Evolutionary conservation across 2,113 vertebrate genomes (phyloP), one percentile per base, ranked within the genome.

Genomic region (Odocoileus virginianus): DNA sequence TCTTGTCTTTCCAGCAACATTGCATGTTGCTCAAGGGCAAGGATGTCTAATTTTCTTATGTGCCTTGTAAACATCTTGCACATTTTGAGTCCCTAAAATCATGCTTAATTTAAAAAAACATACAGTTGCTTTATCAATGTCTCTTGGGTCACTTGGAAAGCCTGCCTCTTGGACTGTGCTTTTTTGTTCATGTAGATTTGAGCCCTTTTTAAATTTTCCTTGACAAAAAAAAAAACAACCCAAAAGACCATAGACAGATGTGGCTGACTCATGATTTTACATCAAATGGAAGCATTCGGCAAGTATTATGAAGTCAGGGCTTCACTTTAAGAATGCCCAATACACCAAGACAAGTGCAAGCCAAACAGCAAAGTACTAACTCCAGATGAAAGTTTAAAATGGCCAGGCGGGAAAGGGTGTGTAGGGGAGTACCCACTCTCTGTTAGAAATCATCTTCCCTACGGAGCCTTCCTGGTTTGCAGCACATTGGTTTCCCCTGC

Each of bases 281-380:
- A 0, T 97, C 97, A 96, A 43, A 96, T 33, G 54, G 57, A 74
- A 95, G 84, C 12, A 84, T 74, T 50, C 91, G 85, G 94, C 71
- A 76, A 0, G 58, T 92, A 58, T 94, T 61, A 58, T 96, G 74
- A 36, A 83, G 81, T 58, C 10, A 95, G 0, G 95, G 76, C 93
- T 98, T 98, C 81, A 89, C 93, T 76, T 92, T 40, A 27, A 90
- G 36, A 96, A 94, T 90, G 85, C 85, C 84, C 55, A 2, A 0
- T 85, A 76, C 0, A 0, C n/a, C 97, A 92, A 95, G 97, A 90
- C 97, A 67, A 91, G 93, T 90, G 47, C 58, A 91, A 91, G 89
- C 95, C 96, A 95, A 91, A 95, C 95, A 94, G 83, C 28, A 33
- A 91, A 97, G 57, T 81, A 94, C 78, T 50, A 50, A 47, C 89